Conservation (phyloP, 2,888 invertebrate genomes). For the Dinocampus coccinellae region DNA sequence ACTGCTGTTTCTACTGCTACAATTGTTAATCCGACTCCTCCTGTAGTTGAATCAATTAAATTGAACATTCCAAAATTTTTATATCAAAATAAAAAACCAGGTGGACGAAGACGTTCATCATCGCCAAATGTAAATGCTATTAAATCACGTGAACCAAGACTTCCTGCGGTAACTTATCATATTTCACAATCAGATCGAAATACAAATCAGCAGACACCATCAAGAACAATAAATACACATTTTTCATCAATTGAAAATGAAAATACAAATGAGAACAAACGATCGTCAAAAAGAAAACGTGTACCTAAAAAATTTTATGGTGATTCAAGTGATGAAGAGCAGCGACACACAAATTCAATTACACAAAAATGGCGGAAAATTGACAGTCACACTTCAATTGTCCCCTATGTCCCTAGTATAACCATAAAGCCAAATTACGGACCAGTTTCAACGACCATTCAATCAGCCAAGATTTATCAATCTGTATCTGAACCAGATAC, state of each 20-base stretch:
- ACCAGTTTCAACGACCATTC: constrained; percentile 28
- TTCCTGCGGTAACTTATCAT: constrained; percentile 20
- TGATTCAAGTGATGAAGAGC: constrained; percentile 88
- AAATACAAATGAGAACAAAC: constrained; percentile 75
- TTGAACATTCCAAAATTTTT: constrained; percentile 74
- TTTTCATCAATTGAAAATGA: constrained; percentile 47
- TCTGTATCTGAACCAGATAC: not conserved
- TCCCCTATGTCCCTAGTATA: constrained; percentile 19
- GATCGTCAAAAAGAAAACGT: constrained; percentile 83
- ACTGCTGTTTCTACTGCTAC: not conserved
- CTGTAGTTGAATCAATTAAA: constrained; percentile 72
- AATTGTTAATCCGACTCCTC: constrained; percentile 44
- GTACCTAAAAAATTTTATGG: constrained; percentile 90
- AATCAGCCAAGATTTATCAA: constrained; percentile 34
- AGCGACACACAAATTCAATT: constrained; percentile 69
- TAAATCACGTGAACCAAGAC: constrained; percentile 25
- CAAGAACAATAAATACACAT: not conserved
- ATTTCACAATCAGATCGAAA: not conserved
- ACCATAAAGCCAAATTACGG: constrained; percentile 36
- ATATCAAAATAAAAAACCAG: constrained; percentile 59
- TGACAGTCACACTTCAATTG: constrained; percentile 71
- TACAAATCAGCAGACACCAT: not conserved
- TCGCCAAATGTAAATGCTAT: constrained; percentile 22
- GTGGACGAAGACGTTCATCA: constrained; percentile 47
- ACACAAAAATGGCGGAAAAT: constrained; percentile 79